Evolutionary conservation across 2,888 invertebrate genomes (phyloP).

Genomic region (Kuschelorhynchus macadamiae): DNA sequence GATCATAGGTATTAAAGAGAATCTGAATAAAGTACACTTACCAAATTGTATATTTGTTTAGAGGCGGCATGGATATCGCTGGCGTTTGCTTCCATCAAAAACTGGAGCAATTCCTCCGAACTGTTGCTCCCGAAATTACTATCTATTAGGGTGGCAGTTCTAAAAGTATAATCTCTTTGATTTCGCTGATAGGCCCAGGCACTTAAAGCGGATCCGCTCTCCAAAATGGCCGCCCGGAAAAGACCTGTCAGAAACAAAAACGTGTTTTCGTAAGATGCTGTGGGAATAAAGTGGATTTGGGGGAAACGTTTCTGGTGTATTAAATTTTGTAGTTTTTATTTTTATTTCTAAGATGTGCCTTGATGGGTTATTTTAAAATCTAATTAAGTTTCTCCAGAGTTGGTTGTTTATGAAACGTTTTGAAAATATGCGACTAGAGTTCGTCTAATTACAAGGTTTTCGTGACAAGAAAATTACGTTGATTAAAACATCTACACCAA

Average conservation of each 20-base stretch:
- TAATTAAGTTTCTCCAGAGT: too few species aligned
- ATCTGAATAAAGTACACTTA: neutral
- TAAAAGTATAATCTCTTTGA: slow-evolving; percentile 54
- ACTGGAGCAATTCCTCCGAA: slow-evolving; percentile 33
- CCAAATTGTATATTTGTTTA: neutral
- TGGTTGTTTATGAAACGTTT: too few species aligned
- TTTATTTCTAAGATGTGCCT: slow-evolving; percentile 5
- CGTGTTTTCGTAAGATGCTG: slow-evolving; percentile 23
- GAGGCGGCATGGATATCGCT: slow-evolving; percentile 37
- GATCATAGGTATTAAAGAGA: too few species aligned
- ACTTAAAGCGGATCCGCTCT: slow-evolving; percentile 62
- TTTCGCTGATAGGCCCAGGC: slow-evolving; percentile 63
- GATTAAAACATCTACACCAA: too few species aligned
- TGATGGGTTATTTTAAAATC: too few species aligned
- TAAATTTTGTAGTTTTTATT: slow-evolving; percentile 1
- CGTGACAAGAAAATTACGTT: too few species aligned
- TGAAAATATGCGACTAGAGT: too few species aligned
- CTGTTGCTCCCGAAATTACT: slow-evolving; percentile 46
- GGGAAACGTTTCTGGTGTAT: slow-evolving; percentile 16
- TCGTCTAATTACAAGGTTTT: too few species aligned
- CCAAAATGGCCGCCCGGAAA: slow-evolving; percentile 61
- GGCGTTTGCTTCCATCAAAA: slow-evolving; percentile 32
- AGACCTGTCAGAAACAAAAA: slow-evolving; percentile 52
- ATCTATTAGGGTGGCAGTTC: slow-evolving; percentile 55
- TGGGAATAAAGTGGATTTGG: slow-evolving; percentile 13